Conservation (phyloP, 2,888 invertebrate genomes). For the Philereme transversata region DNA sequence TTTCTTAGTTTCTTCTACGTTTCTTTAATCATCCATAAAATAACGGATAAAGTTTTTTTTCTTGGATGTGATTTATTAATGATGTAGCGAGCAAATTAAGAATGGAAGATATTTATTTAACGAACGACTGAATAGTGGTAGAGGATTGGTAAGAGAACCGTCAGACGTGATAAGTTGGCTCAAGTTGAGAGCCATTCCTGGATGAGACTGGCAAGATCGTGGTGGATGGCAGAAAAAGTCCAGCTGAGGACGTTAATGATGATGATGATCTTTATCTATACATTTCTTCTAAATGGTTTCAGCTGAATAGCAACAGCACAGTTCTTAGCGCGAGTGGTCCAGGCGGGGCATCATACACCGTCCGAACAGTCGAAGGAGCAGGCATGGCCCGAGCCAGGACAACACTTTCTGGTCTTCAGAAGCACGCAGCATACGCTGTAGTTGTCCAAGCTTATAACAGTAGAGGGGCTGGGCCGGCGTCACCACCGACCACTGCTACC, state of each 20-base stretch:
- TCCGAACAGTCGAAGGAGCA: constrained; percentile 91
- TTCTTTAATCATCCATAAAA: not conserved
- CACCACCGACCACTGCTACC: constrained; percentile 90
- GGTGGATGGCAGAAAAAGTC: too few species aligned
- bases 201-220: too few species aligned
- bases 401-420: constrained; percentile 87
- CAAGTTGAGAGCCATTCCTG: too few species aligned
- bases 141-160: too few species aligned
- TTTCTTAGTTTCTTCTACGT: not conserved
- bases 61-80: too few species aligned
- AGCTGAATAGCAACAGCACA: constrained; percentile 77
- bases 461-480: constrained; percentile 93
- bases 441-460: constrained; percentile 95
- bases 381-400: constrained; percentile 87
- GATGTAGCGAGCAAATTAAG: too few species aligned
- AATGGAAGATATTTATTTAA: too few species aligned
- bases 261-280: too few species aligned
- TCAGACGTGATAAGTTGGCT: too few species aligned
- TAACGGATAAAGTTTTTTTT: too few species aligned
- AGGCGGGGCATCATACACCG: constrained; percentile 85
- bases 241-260: too few species aligned
- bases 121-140: too few species aligned
- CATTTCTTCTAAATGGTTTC: constrained; percentile 17
- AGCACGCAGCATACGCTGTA: constrained; percentile 91
- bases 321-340: constrained; percentile 74